Evolutionary conservation across 2,113 vertebrate species (phyloP), one percentile per base, ranked within the genome.

Genomic region (Engystomops pustulosus): DNA sequence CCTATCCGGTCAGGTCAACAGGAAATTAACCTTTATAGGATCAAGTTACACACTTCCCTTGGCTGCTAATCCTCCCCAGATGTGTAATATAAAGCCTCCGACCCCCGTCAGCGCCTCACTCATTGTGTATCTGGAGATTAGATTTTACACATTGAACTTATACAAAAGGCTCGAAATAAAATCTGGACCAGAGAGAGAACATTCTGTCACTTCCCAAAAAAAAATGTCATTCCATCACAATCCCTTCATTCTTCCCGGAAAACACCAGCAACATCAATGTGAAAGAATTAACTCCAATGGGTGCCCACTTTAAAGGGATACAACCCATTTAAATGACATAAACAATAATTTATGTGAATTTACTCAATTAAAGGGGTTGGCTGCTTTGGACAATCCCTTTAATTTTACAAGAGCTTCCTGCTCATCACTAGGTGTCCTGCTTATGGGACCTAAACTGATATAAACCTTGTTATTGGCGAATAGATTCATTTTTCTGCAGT

Each of bases 21-120:
- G 72, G 27, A 76, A 34, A 53, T 47, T 15, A 15, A 77, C 49
- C 49, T 38, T 25, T 34, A 58, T 23, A n/a, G 14, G 45, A 58
- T 38, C 18, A 8, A 18, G 32, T 77, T 51, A 38, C 32, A 55
- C 30, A 58, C 74, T 36, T 58, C 51, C 32, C 49, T 55, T 77
- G 74, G 49, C 49, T 77, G 74, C 32, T 77, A 77, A 77, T 77
- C 34, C 74, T 25, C 3, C 58, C 74, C 74, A 77, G 74, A 77
- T 77, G 74, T 55, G 49, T 23, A 58, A 36, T 58, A 30, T 49
- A 58, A 77, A 34, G 51, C 45, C 30, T 51, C 47, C 44, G 30
- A n/a, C 36, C 23, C 15, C 30, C 47, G 25, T 36, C 74, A 76
- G 11, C 20, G 5, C 53, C 47, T 76, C 32, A 77, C 17, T 77